Evolutionary conservation across 2,888 invertebrate genomes (phyloP), one percentile per base, ranked within the genome.

Genomic region (Neelides folsomi): DNA sequence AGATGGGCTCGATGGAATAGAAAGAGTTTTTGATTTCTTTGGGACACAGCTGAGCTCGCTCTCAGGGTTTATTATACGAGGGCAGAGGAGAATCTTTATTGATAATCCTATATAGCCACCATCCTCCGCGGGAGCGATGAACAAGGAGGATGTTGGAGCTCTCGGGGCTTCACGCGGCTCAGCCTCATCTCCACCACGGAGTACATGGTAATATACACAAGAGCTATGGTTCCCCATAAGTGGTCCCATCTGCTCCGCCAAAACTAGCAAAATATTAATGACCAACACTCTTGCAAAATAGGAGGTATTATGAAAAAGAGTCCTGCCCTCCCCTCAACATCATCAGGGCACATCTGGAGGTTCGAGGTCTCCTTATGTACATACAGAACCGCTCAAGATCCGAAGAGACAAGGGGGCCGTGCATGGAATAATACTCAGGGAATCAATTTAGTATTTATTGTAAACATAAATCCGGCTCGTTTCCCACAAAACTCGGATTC

Each of bases 11-110:
- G 58, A 59, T 58, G 59, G 58, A 59, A 60, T 53, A 57, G 56
- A 61, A 58, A 62, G 60, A 62, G 59, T 62, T 58, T 62, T 62
- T 62, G 59, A 60, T 62, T 62, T 62, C 59, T 58, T 58, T 57
- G 53, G 57, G 58, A 53, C 59, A 60, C 62, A 62, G 62, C 62
- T 62, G 62, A 60, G 55, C 46, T 51, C 42, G 53, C 57, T 62
- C 62, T 60, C 60, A 62, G 51, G 52, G 53, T 47, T 54, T 54
- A 54, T 55, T 58, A 57, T 48, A 55, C 44, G 44, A 16, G 49
- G 20, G 34, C 20, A 13, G 16, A n/a, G 9, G n/a, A 16, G n/a
- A 42, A 27, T 36, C 50, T 50, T 50, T 50, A 50, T 50, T 50
- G 50, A 50, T 50, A 50, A 44, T 50, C 44, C 50, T 37, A 43